Evolutionary conservation across 2,888 invertebrate species (phyloP).

Genomic region (Conops quadrifasciatus): DNA sequence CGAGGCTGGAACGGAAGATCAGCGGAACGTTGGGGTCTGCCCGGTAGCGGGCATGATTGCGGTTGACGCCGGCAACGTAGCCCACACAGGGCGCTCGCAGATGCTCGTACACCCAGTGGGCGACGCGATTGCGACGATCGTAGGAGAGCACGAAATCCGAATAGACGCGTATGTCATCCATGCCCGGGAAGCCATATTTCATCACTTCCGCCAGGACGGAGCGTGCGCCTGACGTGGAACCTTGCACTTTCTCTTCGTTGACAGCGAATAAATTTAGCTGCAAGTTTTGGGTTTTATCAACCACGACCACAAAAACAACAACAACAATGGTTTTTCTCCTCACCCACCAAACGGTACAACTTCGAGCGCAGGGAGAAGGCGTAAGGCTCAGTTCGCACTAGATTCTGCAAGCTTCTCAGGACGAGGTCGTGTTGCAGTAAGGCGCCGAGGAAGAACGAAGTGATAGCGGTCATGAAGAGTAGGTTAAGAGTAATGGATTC

Average conservation of each 20-base stretch:
- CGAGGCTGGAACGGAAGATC: constrained; percentile 80
- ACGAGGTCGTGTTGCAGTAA: constrained; percentile 53
- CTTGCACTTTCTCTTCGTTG: neutral
- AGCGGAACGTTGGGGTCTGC: constrained; percentile 84
- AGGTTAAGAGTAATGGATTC: constrained; percentile 1
- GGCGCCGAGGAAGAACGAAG: constrained; percentile 52
- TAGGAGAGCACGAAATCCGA: constrained; percentile 93
- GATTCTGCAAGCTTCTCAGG: constrained; percentile 45
- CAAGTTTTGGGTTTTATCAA: neutral
- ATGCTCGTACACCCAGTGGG: constrained; percentile 98
- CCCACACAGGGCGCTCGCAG: constrained; percentile 77
- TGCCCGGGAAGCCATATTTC: constrained; percentile 91
- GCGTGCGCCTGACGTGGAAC: neutral
- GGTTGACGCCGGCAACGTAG: constrained; percentile 72
- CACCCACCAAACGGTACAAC: constrained; percentile 47
- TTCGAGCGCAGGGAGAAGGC: constrained; percentile 52
- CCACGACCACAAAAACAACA: neutral
- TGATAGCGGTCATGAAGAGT: constrained; percentile 51
- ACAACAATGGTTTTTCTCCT: neutral
- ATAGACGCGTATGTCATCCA: constrained; percentile 84
- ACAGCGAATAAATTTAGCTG: neutral
- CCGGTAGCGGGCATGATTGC: constrained; percentile 81
- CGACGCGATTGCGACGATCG: constrained; percentile 84
- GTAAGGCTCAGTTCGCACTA: constrained; percentile 52
- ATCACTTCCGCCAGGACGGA: constrained; percentile 76